Conservation (phyloP, 2,797 vertebrate genomes). For the Acipenser transmontanus region DNA sequence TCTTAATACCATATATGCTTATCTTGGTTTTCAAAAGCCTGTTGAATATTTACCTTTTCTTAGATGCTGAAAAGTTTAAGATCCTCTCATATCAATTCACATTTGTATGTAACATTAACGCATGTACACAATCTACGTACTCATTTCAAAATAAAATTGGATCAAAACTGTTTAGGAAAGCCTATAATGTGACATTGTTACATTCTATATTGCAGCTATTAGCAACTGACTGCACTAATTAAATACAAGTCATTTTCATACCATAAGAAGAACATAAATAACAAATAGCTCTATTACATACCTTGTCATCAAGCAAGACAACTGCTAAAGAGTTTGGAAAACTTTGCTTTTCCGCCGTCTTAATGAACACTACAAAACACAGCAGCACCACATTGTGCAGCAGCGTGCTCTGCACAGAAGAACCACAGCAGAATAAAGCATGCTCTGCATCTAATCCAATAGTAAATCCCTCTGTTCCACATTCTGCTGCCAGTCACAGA, state of each 20-base stretch:
- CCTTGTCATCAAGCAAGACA: background rate
- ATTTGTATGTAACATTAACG: too few species aligned
- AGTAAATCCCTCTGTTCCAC: conserved; percentile 59
- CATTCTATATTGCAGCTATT: background rate
- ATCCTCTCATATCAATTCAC: too few species aligned
- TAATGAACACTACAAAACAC: background rate
- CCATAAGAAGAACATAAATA: background rate
- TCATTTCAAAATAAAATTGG: too few species aligned
- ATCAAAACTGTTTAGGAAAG: background rate
- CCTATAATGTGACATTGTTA: background rate
- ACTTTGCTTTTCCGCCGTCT: background rate
- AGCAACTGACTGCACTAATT: background rate
- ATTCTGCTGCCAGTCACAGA: conserved; percentile 40
- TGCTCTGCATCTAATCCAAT: conserved; percentile 49
- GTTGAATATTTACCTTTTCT: too few species aligned
- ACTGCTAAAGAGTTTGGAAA: background rate
- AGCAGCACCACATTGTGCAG: background rate
- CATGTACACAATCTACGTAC: too few species aligned
- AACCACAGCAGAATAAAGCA: conserved; percentile 28
- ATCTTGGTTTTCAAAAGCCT: too few species aligned
- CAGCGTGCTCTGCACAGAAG: conserved; percentile 25
- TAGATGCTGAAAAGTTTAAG: too few species aligned
- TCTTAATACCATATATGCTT: too few species aligned
- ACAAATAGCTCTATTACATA: background rate
- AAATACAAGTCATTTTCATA: background rate